Evolutionary conservation across 64 coral and sea anemone genomes (phyloP).

Genomic region (Stichodactyla helianthus): DNA sequence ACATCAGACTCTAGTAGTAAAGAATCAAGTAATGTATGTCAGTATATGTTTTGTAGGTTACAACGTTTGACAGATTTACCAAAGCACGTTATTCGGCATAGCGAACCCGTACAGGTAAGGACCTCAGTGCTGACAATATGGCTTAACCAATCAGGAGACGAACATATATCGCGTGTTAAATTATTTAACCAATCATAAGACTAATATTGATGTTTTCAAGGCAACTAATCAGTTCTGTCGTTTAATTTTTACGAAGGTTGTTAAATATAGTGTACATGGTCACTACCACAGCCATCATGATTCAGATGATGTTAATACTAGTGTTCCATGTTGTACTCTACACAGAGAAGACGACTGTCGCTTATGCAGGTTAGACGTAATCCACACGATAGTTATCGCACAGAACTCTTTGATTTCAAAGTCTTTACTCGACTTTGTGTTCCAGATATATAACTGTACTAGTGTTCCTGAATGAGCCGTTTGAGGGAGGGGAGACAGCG

Average conservation of each 20-base stretch:
- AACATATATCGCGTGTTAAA: background rate
- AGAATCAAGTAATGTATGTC: too few species aligned
- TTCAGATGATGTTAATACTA: constrained; percentile 67
- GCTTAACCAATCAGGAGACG: background rate
- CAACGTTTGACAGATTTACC: constrained; percentile 69
- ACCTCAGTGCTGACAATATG: background rate
- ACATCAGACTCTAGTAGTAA: too few species aligned
- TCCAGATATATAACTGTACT: constrained; percentile 66
- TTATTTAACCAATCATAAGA: background rate
- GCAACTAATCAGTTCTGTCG: background rate
- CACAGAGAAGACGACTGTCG: constrained; percentile 63
- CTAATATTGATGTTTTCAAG: background rate
- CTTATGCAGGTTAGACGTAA: constrained; percentile 55
- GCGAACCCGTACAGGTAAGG: constrained; percentile 84
- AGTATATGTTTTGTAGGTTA: constrained; percentile 30
- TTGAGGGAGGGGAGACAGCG: constrained; percentile 72
- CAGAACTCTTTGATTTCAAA: too few species aligned
- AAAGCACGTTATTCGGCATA: constrained; percentile 50
- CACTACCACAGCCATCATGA: constrained; percentile 88
- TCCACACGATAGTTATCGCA: background rate
- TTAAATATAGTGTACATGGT: constrained; percentile 66
- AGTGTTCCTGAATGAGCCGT: constrained; percentile 70
- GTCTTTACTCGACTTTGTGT: background rate
- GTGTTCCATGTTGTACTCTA: constrained; percentile 60
- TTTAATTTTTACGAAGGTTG: constrained; percentile 41